phyloP scores from a whole-genome alignment of 2,888 invertebrate genomes.

The Mantis religiosa region DNA sequence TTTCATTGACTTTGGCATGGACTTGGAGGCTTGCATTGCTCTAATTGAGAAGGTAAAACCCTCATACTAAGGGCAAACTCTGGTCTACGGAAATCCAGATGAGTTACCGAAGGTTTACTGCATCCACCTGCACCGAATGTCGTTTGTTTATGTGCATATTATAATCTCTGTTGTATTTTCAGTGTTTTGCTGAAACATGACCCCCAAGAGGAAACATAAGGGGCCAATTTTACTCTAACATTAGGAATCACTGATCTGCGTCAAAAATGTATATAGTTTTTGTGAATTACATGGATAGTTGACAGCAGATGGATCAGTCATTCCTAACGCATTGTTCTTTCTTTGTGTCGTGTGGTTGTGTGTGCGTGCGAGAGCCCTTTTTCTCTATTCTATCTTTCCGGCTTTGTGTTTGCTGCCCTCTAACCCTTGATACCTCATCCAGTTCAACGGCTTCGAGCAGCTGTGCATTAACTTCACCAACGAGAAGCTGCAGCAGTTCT shows the following conservation, averaged over 20 bases:
- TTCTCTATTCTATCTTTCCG: not conserved
- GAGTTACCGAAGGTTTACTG: not conserved
- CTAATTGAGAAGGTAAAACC: constrained; percentile 80
- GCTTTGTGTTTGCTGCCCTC: constrained; percentile 26
- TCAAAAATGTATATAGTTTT: too few relatives aligned
- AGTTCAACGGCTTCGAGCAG: constrained; percentile 89
- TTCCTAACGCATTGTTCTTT: not conserved
- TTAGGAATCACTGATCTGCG: not conserved
- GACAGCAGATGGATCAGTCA: not conserved
- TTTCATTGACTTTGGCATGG: constrained; percentile 94
- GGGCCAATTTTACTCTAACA: not conserved
- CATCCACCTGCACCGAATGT: not conserved
- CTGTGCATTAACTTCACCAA: constrained; percentile 93
- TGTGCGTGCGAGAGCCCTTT: not conserved
- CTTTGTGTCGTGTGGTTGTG: not conserved
- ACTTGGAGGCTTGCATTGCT: constrained; percentile 86
- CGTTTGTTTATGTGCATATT: not conserved
- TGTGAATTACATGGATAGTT: too few relatives aligned
- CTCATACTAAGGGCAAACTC: not conserved
- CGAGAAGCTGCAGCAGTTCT: constrained; percentile 86
- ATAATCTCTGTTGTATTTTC: not conserved
- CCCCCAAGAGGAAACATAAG: constrained; percentile 2
- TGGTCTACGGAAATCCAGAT: not conserved
- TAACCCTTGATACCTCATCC: constrained; percentile 38
- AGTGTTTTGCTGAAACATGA: not conserved